phyloP scores from a whole-genome alignment of 92 coral and sea anemone genomes.

The Epizoanthus stellaris region DNA sequence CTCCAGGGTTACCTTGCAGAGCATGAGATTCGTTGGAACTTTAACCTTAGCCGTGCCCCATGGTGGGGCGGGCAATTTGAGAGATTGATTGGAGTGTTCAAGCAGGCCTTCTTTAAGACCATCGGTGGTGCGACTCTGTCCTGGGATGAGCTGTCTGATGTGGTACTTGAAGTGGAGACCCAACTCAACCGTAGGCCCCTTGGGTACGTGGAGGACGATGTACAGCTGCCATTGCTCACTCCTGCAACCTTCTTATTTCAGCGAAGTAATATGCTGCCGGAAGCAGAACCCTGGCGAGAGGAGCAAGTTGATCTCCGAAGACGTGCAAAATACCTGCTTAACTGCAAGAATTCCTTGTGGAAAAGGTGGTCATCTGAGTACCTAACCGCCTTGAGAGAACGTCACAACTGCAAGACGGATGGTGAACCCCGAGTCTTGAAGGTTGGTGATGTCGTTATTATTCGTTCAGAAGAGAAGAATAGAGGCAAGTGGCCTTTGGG shows the following conservation, averaged over 20 bases:
- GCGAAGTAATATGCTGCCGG: background rate
- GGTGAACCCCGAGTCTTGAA: background rate
- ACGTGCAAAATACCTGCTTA: conserved; percentile 1
- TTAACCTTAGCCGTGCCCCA: conserved; percentile 15
- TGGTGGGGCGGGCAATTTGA: conserved; percentile 8
- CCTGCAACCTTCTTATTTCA: no score
- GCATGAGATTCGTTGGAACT: conserved; percentile 4
- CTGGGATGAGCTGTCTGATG: no score
- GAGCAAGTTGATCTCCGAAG: background rate
- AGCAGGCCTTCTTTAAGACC: no score
- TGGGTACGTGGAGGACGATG: no score
- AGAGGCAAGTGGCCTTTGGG: conserved; percentile 14
- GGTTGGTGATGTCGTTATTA: background rate
- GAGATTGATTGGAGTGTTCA: background rate
- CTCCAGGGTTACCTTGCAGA: conserved; percentile 4
- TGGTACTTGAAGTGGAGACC: no score
- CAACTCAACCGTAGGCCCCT: no score
- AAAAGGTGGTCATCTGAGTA: background rate
- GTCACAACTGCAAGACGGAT: conserved; percentile 3
- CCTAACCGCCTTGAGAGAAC: conserved; percentile 3
- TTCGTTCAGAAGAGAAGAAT: background rate
- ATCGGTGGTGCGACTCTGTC: no score
- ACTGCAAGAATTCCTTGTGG: conserved; percentile 1
- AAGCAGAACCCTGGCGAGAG: background rate
- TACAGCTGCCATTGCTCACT: no score